phyloP scores from a whole-genome alignment of 2,797 vertebrate genomes.

The Xyrichtys novacula region DNA sequence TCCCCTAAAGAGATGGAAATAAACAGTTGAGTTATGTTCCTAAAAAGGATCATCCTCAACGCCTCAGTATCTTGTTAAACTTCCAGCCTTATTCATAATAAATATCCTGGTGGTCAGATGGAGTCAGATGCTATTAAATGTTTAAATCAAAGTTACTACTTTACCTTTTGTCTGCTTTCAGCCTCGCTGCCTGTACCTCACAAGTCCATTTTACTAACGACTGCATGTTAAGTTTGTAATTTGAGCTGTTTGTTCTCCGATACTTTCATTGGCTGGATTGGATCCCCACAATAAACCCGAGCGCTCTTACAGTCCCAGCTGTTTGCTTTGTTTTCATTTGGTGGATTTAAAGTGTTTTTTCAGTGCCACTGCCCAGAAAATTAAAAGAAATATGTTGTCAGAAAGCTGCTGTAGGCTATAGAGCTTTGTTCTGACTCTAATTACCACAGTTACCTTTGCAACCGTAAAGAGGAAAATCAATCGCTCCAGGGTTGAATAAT shows the following conservation, averaged over 20 bases:
- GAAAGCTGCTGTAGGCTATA: slow-evolving; percentile 6
- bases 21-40: not conserved
- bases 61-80: not conserved
- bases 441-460: slow-evolving; percentile 22
- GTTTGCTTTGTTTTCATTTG: slow-evolving; percentile 49
- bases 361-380: slow-evolving; percentile 18
- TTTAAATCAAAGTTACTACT: not conserved
- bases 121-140: not conserved
- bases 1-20: not conserved
- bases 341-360: slow-evolving; percentile 24
- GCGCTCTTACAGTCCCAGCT: slow-evolving; percentile 10
- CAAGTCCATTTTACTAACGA: not conserved
- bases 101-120: not conserved
- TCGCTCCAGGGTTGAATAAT: slow-evolving; percentile 14
- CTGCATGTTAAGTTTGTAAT: not conserved
- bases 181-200: not conserved
- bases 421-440: slow-evolving; percentile 17
- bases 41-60: not conserved
- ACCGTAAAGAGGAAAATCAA: slow-evolving; percentile 9
- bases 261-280: slow-evolving; percentile 13
- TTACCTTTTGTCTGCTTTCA: not conserved
- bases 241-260: not conserved
- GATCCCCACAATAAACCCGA: slow-evolving; percentile 5
- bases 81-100: not conserved
- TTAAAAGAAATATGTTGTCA: slow-evolving; percentile 22